Percentiles rank a stretch among this genome's conserved stretches.
Conservation (phyloP, 2,888 invertebrate genomes). For the Agrotis clavis region DNA sequence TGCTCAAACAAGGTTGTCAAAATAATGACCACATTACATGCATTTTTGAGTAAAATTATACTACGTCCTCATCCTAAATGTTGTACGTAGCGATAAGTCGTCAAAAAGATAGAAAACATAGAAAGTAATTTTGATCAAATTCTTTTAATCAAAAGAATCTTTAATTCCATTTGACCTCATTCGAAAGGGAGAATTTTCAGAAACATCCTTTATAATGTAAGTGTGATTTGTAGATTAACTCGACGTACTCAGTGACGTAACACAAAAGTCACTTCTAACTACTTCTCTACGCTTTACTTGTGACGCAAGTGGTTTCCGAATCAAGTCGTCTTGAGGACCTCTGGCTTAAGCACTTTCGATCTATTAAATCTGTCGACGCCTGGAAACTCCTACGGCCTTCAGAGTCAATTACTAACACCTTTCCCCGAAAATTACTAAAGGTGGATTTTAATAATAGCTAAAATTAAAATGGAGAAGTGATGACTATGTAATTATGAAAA, state of each 20-base stretch:
- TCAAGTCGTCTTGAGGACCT: constrained; percentile 37
- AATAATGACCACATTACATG: too few relatives aligned
- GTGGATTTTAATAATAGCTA: background rate
- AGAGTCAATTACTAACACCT: constrained; percentile 2
- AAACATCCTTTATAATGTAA: background rate
- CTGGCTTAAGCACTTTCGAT: constrained; percentile 43
- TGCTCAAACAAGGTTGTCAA: too few relatives aligned
- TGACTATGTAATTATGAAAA: too few relatives aligned
- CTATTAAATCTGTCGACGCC: constrained; percentile 31
- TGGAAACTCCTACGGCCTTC: background rate
- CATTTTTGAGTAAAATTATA: too few relatives aligned
- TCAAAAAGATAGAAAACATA: background rate
- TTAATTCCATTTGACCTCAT: background rate
- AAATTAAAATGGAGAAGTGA: too few relatives aligned
- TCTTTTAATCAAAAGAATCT: background rate
- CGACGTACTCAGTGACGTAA: background rate
- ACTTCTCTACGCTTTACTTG: background rate
- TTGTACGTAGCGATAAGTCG: background rate
- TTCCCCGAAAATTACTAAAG: background rate
- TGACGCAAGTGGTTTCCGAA: constrained; percentile 33
- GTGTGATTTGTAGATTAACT: background rate
- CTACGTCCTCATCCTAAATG: background rate
- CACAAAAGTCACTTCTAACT: background rate
- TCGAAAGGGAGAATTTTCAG: background rate
- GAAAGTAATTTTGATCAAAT: background rate